Percentiles rank a stretch among this genome's conserved stretches.
Evolutionary conservation across 2,797 vertebrate genomes (phyloP).

Genomic region (Tenualosa thibaudeaui): DNA sequence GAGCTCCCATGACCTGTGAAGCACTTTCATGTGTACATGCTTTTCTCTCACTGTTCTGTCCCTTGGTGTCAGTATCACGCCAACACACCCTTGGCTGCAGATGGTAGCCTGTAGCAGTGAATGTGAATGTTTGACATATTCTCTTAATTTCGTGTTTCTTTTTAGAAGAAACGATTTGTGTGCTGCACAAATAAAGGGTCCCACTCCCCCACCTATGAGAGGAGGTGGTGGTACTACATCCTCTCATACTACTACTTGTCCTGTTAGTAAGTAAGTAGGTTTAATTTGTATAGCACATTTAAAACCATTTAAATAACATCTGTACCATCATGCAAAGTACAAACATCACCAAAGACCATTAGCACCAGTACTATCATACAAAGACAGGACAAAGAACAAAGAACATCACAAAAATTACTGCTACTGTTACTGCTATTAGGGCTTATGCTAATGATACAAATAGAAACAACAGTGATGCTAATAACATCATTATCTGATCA

Average conservation of each 20-base stretch:
- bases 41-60: conserved; percentile 68
- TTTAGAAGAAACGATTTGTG: conserved; percentile 71
- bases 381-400: too few relatives aligned
- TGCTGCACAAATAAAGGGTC: conserved; percentile 54
- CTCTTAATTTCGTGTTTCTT: conserved; percentile 47
- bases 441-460: neutral
- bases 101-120: conserved; percentile 67
- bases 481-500: neutral
- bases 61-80: conserved; percentile 66
- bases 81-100: conserved; percentile 73
- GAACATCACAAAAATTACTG: neutral
- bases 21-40: conserved; percentile 73
- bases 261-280: too few relatives aligned
- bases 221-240: neutral
- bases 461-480: neutral
- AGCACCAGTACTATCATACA: too few relatives aligned
- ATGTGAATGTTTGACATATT: conserved; percentile 66
- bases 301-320: too few relatives aligned
- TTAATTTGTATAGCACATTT: too few relatives aligned
- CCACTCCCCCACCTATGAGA: neutral
- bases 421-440: neutral
- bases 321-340: too few relatives aligned
- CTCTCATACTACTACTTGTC: neutral
- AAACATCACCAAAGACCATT: too few relatives aligned
- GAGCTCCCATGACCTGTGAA: conserved; percentile 71